Evolutionary conservation across 2,113 vertebrate species (phyloP), one percentile per base, ranked within the genome.

Genomic region (Bos indicus): DNA sequence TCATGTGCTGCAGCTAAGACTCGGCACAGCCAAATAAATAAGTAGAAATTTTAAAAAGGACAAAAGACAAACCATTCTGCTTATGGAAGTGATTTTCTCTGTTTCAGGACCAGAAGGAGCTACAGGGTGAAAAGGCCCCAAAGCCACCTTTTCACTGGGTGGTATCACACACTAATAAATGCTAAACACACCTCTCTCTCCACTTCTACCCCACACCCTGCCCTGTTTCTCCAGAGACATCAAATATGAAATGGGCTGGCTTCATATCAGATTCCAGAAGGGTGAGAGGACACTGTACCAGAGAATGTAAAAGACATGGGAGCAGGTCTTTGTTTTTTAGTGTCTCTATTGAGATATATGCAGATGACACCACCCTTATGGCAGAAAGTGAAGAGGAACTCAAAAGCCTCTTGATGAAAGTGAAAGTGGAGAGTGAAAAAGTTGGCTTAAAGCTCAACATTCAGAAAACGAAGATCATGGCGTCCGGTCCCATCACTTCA

Each of bases 21-120:
- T 36, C 0, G 0, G n/a, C 17, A 36, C 2, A 71, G n/a, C 64
- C n/a, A 12, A 36, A 36, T 21, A 71, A 71, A 71, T 71, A 23
- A 36, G 36, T 11, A 71, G 64, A 71, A 36, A 71, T 6, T 11
- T 21, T 23, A 12, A 71, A 71, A 71, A 71, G 10, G 21, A 71
- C n/a, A 12, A 5, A 36, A 36, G 19, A 71, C n/a, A 36, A 36
- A 12, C 64, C 64, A 3, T 36, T 21, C 64, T 36, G n/a, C 64
- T 36, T 71, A 71, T 36, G 64, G 2, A 23, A 23, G 64, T 71
- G n/a, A 21, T 36, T 71, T 36, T 36, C 64, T 67, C 7, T 71
- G 64, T 71, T 36, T 71, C 64, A 21, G 64, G 17, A 17, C n/a
- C 4, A 36, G 64, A 67, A 67, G 64, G 64, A n/a, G 64, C 64